Conservation (phyloP, 2,113 vertebrate genomes). For the Lampris incognitus region DNA sequence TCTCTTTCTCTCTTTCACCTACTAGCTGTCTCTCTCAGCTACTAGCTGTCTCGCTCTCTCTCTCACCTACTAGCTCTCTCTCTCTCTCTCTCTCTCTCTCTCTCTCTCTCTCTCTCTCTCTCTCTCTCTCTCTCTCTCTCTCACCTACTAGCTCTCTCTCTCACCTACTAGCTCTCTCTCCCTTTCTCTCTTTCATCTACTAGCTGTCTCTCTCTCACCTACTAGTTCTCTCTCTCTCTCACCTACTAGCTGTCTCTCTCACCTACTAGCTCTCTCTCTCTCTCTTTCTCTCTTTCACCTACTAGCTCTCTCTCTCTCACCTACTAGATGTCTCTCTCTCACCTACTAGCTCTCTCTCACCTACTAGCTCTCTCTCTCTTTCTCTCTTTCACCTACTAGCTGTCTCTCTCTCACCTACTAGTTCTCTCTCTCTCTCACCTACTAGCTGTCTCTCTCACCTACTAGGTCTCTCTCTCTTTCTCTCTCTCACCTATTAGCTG, state of each 20-base stretch:
- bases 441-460: conserved; percentile 18
- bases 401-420: not conserved
- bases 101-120: too few species aligned
- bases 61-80: not conserved
- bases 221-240: not conserved
- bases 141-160: conserved; percentile 4
- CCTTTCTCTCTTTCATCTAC: not conserved
- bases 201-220: not conserved
- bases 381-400: not conserved
- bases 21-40: not conserved
- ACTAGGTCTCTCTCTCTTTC: not conserved
- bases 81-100: not conserved
- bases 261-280: not conserved
- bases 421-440: not conserved
- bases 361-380: conserved; percentile 4
- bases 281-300: not conserved
- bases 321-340: not conserved
- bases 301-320: conserved; percentile 2
- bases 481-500: not conserved
- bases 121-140: not conserved
- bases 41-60: too few species aligned
- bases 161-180: conserved; percentile 13
- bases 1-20: conserved; percentile 6
- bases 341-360: too few species aligned
- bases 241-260: too few species aligned